phyloP scores from a whole-genome alignment of 2,888 invertebrate genomes.

The Oeneis ivallda region DNA sequence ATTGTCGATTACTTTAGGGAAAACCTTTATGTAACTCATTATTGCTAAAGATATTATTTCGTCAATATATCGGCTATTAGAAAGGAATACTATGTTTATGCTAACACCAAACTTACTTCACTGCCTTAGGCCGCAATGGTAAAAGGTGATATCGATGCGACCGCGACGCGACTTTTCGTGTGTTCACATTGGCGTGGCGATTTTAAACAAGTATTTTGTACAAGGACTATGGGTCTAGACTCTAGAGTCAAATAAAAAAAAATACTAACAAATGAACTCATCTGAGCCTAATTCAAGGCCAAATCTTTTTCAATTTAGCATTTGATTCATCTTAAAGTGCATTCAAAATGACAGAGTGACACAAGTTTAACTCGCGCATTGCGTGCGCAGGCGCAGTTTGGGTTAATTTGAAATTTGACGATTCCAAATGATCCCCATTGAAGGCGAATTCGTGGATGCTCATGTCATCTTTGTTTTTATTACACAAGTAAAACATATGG shows the following conservation, averaged over 20 bases:
- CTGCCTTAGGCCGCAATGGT: background rate
- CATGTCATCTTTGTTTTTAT: constrained; percentile 32
- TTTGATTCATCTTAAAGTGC: constrained; percentile 33
- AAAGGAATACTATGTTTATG: too few relatives aligned
- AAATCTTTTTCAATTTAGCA: constrained; percentile 32
- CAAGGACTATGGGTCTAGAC: too few relatives aligned
- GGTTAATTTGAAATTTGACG: constrained; percentile 37
- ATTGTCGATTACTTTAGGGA: constrained; percentile 45
- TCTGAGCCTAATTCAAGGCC: constrained; percentile 11
- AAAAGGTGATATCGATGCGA: too few relatives aligned
- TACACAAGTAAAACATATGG: constrained; percentile 21
- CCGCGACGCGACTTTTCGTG: too few relatives aligned
- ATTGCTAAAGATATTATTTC: background rate
- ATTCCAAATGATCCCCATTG: constrained; percentile 37
- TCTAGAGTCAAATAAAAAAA: background rate
- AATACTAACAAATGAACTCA: background rate
- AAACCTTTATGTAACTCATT: constrained; percentile 15
- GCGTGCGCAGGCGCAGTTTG: constrained; percentile 51
- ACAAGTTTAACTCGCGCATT: constrained; percentile 49
- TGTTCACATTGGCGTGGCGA: too few relatives aligned
- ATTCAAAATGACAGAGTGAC: constrained; percentile 40
- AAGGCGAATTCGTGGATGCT: constrained; percentile 35
- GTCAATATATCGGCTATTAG: background rate
- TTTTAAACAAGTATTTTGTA: too few relatives aligned
- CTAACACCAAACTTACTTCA: background rate